Percentiles rank a stretch among this genome's conserved stretches.
These are phyloP conservation scores for Orientallactaga bullata DNA, from an alignment of 2,113 vertebrate species.

Conservation along the genomic window DNA sequence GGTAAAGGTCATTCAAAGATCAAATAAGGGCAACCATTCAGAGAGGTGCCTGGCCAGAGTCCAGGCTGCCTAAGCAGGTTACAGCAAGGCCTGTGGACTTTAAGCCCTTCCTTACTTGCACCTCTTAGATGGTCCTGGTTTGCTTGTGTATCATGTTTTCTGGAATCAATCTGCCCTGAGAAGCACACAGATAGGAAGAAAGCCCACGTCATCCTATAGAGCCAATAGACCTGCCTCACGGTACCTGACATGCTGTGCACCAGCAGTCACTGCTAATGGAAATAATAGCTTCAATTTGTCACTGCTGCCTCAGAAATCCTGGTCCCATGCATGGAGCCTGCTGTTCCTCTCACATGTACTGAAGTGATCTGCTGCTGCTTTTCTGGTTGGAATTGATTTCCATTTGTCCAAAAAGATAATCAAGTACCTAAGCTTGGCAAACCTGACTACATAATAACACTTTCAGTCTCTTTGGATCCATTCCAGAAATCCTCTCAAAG, in stretches of 20 bases:
- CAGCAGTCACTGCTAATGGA: not conserved
- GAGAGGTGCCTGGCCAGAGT: not conserved
- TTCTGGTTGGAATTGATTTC: constrained; percentile 44
- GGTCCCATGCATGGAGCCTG: not conserved
- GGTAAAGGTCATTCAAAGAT: not conserved
- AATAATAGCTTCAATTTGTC: not conserved
- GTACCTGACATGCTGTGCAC: not conserved
- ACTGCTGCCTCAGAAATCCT: not conserved
- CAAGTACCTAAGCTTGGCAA: constrained; percentile 1
- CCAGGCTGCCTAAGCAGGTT: not conserved
- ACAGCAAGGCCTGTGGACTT: no score
- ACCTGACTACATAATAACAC: constrained; percentile 40
- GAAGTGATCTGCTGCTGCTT: not conserved
- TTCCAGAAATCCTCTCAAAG: constrained; percentile 65
- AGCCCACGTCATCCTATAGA: not conserved
- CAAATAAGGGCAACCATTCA: not conserved
- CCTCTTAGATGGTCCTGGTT: not conserved
- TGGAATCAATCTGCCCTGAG: not conserved
- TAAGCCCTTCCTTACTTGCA: not conserved
- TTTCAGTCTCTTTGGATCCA: constrained; percentile 42
- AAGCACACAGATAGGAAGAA: not conserved
- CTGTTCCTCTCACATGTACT: not conserved
- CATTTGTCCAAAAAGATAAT: constrained; percentile 61
- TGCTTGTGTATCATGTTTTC: not conserved
- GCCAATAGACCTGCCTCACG: not conserved